A percentile compares a stretch with the other conserved stretches of the same genome.
Evolutionary conservation across 2,113 vertebrate genomes (phyloP).

Genomic region (Lepidothrix coronata): DNA sequence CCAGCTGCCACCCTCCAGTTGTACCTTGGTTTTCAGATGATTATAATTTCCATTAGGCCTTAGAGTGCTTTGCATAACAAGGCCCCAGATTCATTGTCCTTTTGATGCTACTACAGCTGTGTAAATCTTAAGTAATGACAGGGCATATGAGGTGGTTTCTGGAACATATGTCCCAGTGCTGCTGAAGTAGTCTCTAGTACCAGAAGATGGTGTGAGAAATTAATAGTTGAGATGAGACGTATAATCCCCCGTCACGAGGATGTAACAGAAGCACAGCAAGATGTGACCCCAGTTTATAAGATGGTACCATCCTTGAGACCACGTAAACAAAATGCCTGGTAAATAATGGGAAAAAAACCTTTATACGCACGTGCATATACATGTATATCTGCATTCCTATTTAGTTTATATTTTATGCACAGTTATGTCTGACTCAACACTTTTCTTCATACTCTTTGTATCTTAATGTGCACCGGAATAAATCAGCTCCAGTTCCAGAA

Average conservation of each 20-base stretch:
- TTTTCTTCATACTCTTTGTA: not conserved
- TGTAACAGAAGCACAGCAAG: not conserved
- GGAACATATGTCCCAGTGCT: not conserved
- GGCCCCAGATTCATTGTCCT: not conserved
- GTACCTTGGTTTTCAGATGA: not conserved
- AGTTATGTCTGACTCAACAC: not conserved
- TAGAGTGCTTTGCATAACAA: not conserved
- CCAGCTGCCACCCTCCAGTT: not conserved
- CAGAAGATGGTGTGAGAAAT: not conserved
- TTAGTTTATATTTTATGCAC: not conserved
- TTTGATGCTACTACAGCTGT: not conserved
- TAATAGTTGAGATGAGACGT: not conserved
- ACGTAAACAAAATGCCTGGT: not conserved
- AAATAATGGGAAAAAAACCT: not conserved
- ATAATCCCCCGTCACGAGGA: not conserved
- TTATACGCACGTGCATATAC: not conserved
- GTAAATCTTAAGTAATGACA: not conserved
- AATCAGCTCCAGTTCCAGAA: not conserved
- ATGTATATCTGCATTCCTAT: not conserved
- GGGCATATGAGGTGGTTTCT: not conserved
- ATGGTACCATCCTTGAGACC: not conserved
- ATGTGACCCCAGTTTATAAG: not conserved
- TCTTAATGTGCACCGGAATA: not conserved
- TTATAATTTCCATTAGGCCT: not conserved
- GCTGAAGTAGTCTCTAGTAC: not conserved